Evolutionary conservation across 2,888 invertebrate genomes (phyloP).

Genomic region (Andrena fulva): DNA sequence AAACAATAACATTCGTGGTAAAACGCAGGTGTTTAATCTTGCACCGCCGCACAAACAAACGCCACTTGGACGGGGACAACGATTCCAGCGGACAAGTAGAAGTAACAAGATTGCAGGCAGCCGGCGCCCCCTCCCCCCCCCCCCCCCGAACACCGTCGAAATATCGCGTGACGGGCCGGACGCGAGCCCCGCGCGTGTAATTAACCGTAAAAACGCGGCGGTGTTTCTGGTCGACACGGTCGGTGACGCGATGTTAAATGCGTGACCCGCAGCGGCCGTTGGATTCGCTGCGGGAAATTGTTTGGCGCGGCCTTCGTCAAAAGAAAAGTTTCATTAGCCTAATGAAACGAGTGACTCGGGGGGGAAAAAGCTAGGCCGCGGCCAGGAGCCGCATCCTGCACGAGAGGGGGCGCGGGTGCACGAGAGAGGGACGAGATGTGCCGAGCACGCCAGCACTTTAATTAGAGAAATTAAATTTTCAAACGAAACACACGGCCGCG

Average conservation of each 20-base stretch:
- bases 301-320: slow-evolving; percentile 63
- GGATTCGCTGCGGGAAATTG: slow-evolving; percentile 59
- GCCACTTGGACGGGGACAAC: too few species aligned
- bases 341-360: slow-evolving; percentile 77
- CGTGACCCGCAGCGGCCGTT: slow-evolving; percentile 27
- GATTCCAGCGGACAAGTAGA: too few species aligned
- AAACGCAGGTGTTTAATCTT: too few species aligned
- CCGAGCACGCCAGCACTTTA: slow-evolving; percentile 73
- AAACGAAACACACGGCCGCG: slow-evolving; percentile 72
- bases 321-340: slow-evolving; percentile 79
- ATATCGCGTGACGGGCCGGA: slow-evolving; percentile 22
- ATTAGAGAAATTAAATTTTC: slow-evolving; percentile 80
- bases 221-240: slow-evolving; percentile 45
- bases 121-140: too few species aligned
- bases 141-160: neutral
- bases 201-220: slow-evolving; percentile 43
- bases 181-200: slow-evolving; percentile 18
- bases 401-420: slow-evolving; percentile 24
- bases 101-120: too few species aligned
- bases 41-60: too few species aligned
- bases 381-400: slow-evolving; percentile 60
- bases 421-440: slow-evolving; percentile 47
- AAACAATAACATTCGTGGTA: too few species aligned
- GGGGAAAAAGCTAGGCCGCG: slow-evolving; percentile 68
- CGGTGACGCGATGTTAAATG: slow-evolving; percentile 51